Conservation (phyloP, 2,797 vertebrate genomes). For the Apodemus agrarius region DNA sequence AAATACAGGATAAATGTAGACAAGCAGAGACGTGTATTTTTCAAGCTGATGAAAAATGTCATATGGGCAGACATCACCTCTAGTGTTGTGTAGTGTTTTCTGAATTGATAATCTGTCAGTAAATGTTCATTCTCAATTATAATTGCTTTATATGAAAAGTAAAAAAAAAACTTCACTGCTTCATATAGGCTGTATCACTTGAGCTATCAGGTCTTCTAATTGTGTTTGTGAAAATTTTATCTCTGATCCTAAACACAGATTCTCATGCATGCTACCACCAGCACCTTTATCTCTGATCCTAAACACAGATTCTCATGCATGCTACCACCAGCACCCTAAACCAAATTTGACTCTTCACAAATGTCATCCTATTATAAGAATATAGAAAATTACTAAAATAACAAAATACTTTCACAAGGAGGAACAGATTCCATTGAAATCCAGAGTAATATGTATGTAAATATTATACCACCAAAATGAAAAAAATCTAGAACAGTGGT, state of each 20-base stretch:
- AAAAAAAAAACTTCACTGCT: background rate
- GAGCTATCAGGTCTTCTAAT: background rate
- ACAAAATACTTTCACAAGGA: background rate
- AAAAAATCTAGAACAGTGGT: background rate
- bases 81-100: too few species aligned
- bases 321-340: too few species aligned
- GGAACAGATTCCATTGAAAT: background rate
- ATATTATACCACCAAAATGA: background rate
- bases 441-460: background rate
- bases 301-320: too few species aligned
- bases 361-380: background rate
- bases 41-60: too few species aligned
- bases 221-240: too few species aligned
- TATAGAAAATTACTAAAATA: background rate
- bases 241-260: background rate
- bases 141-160: background rate
- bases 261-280: background rate
- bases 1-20: background rate
- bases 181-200: background rate
- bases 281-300: too few species aligned
- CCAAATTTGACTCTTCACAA: background rate
- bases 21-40: background rate
- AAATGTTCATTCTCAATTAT: background rate
- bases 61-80: background rate
- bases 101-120: too few species aligned